Evolutionary conservation across 2,797 vertebrate genomes (phyloP).

Genomic region (Myiotriccus ornatus): DNA sequence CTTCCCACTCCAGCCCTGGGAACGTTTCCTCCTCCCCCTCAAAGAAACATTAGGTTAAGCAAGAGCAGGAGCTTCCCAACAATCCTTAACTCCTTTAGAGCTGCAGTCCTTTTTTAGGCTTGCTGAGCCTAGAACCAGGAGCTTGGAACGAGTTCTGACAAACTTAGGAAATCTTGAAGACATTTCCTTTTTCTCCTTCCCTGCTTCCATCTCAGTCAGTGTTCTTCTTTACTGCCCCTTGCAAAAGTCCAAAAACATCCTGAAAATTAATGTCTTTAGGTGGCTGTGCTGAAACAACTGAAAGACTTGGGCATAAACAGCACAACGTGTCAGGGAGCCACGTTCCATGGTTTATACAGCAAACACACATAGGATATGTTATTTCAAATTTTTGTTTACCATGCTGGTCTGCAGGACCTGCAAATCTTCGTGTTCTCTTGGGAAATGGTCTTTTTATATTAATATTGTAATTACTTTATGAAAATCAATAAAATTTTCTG

Average conservation of each 20-base stretch:
- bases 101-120: not conserved
- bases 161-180: not conserved
- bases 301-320: not conserved
- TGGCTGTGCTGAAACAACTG: not conserved
- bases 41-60: not conserved
- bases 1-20: not conserved
- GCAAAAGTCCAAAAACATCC: not conserved
- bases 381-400: not conserved
- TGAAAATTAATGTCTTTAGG: not conserved
- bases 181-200: not conserved
- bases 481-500: not conserved
- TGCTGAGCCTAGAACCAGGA: not conserved
- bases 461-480: not conserved
- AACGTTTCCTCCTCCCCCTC: not conserved
- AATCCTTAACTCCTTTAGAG: slow-evolving; percentile 1
- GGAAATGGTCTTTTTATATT: not conserved
- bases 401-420: not conserved
- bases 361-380: not conserved
- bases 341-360: not conserved
- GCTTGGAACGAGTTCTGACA: not conserved
- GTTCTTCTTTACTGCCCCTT: not conserved
- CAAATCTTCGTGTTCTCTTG: not conserved
- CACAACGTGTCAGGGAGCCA: not conserved
- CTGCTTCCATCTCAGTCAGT: not conserved
- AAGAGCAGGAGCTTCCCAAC: not conserved